Evolutionary conservation across 2,113 vertebrate genomes (phyloP), one percentile per base, ranked within the genome.

Genomic region (Xiphophorus hellerii): DNA sequence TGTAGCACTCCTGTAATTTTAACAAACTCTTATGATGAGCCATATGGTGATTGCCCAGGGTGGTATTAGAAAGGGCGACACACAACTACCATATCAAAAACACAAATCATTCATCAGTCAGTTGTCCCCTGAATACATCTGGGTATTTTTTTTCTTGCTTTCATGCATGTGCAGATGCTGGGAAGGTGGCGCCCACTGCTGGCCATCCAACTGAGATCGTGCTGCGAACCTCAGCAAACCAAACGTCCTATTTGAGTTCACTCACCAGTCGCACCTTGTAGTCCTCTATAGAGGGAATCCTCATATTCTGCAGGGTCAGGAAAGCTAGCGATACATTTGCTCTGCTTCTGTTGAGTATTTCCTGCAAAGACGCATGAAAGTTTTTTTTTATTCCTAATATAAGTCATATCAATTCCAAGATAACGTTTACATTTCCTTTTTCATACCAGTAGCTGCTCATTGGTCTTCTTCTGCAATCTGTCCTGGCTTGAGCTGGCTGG

Each of bases 371-470:
- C 13, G 9, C 11, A 22, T 10, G 11, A 54, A 29, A 60, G 22
- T 15, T 54, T 20, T 33, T 15, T 33, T 14, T 5, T 14, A 27
- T 22, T 10, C n/a, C 30, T 22, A 74, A 66, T 15, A 62, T 17
- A 13, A 29, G 28, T 31, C 22, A 4, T 4, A 29, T 15, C 20
- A 58, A 7, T 44, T 62, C 7, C 3, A 20, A 33, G 62, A 54
- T 14, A 62, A 8, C 2, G 30, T 31, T 2, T 4, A 20, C 1
- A 27, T 22, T 1, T 22, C 3, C n/a, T 48, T 30, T 54, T 67
- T 64, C 11, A 60, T 89, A 94, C 94, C 89, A 91, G 0, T 3
- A 94, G 81, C 70, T 92, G 33, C n/a, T 90, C 84, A 20, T 90
- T 93, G 63, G 83, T 83, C 48, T 85, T 90, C 27, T 1, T 42